phyloP scores from a whole-genome alignment of 2,113 vertebrate species.

The Rhinogobius similis region DNA sequence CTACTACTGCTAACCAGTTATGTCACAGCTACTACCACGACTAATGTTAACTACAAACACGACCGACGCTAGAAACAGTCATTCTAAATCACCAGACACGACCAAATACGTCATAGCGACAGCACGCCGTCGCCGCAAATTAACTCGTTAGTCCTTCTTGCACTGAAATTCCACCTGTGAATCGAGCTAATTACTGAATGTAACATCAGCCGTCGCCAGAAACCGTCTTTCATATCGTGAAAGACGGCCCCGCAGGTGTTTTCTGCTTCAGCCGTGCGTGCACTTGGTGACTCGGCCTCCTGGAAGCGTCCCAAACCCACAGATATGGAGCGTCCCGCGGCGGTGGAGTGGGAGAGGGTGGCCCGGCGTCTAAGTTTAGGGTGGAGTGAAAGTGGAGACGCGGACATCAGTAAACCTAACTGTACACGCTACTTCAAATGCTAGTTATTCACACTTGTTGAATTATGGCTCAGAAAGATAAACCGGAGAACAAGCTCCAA shows the following conservation, averaged over 20 bases:
- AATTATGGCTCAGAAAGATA: conserved; percentile 26
- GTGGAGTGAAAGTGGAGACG: conserved; percentile 57
- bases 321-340: conserved; percentile 44
- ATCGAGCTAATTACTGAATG: background rate
- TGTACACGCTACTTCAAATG: conserved; percentile 41
- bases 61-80: too few relatives aligned
- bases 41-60: background rate
- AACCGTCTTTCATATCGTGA: background rate
- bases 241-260: conserved; percentile 63
- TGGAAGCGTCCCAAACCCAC: conserved; percentile 38
- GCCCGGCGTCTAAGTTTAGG: conserved; percentile 66
- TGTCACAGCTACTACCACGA: background rate
- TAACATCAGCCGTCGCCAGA: background rate
- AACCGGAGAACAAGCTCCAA: conserved; percentile 11
- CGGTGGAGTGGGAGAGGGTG: conserved; percentile 64
- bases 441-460: conserved; percentile 50
- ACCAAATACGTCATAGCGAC: too few relatives aligned
- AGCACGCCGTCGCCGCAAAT: too few relatives aligned
- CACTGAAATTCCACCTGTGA: conserved; percentile 1
- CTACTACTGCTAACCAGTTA: background rate
- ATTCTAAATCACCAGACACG: background rate
- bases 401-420: conserved; percentile 26
- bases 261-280: conserved; percentile 25
- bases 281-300: conserved; percentile 49
- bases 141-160: conserved; percentile 1